Evolutionary conservation across 2,888 invertebrate species (phyloP), one percentile per base, ranked within the genome.

Genomic region (Metacarcinus magister): DNA sequence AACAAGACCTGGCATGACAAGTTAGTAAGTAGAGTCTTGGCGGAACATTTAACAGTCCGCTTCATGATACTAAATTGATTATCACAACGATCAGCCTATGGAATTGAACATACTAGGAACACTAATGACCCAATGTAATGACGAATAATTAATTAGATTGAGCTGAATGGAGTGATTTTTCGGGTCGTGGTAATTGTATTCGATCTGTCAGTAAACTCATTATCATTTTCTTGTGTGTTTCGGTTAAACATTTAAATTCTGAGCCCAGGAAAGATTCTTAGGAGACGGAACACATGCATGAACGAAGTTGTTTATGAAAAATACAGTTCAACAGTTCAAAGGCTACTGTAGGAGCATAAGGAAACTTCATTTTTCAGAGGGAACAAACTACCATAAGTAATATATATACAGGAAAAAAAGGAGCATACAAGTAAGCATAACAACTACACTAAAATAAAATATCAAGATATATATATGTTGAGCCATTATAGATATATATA

Each of bases 161-260:
- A 19, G 39, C 87, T 87, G 39, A 87, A 87, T 87, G 87, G 13
- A 87, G 3, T 39, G 32, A 82, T 16, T 82, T 43, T 39, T 28
- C 46, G 92, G 87, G 92, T 82, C 92, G 92, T 87, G 93, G 28
- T 10, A 93, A 28, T 39, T 95, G 93, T 91, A 32, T 46, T 43
- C 87, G 54, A 54, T 93, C 92, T 67, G 75, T 75, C 92, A 95
- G 46, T 92, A 48, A 95, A 75, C 95, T 95, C 48, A 75, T 90
- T 94, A 82, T 92, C 54, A 67, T 89, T 87, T 95, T 95, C 95
- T 96, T 96, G 95, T 96, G 95, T 96, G 95, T 96, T 96, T 96
- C 95, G 95, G 95, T 96, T 96, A 82, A 39, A 96, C 94, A 94
- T 46, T 96, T 96, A 96, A 91, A 90, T 90, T 94, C 39, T 94